Percentiles rank a stretch among this genome's conserved stretches.
Evolutionary conservation across 2,113 vertebrate species (phyloP).

Genomic region (Gymnobelideus leadbeateri): DNA sequence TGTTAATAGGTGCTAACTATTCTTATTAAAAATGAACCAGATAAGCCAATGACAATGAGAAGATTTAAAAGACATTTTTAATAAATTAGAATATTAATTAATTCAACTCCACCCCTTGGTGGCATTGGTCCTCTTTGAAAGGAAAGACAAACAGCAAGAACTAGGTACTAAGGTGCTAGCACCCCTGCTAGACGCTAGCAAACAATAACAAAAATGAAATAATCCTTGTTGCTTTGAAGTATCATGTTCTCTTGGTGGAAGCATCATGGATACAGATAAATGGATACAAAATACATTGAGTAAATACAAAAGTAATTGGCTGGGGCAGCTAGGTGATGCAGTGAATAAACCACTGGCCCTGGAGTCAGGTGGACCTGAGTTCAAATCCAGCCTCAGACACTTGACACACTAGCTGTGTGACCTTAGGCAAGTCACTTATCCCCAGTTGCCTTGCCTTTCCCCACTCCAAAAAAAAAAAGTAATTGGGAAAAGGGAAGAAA

Average conservation of each 20-base stretch:
- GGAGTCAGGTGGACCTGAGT: too few relatives aligned
- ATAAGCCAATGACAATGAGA: not conserved
- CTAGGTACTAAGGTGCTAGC: not conserved
- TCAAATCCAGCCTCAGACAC: too few relatives aligned
- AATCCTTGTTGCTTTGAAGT: not conserved
- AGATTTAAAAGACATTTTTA: not conserved
- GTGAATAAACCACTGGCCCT: too few relatives aligned
- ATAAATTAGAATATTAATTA: not conserved
- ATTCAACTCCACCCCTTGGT: not conserved
- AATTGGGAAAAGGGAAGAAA: not conserved
- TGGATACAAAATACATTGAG: not conserved
- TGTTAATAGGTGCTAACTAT: not conserved
- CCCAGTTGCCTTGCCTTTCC: too few relatives aligned
- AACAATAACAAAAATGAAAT: not conserved
- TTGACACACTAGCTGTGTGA: too few relatives aligned
- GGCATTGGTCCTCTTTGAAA: not conserved
- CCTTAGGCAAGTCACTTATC: too few relatives aligned
- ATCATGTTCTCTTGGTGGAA: not conserved
- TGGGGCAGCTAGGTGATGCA: too few relatives aligned
- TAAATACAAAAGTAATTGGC: not conserved
- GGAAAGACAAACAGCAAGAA: not conserved
- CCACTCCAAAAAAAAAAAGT: not conserved
- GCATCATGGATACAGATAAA: not conserved
- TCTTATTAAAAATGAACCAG: not conserved
- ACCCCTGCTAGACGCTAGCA: not conserved